These are phyloP conservation scores for Lycophotia porphyrea DNA, from an alignment of 2,888 invertebrate genomes.

Conservation along the genomic window DNA sequence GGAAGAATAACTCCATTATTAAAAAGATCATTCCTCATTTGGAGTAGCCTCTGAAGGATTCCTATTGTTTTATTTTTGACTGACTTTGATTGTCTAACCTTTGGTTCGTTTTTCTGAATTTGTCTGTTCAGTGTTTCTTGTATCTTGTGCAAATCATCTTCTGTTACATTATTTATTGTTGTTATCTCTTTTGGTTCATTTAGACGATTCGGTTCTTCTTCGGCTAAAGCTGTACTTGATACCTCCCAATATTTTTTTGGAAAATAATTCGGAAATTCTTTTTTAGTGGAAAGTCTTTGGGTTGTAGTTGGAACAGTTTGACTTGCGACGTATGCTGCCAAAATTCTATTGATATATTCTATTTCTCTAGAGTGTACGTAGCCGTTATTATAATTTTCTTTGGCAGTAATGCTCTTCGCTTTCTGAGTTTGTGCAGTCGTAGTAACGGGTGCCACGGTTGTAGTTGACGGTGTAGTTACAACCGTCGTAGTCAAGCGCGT, in stretches of 20 bases:
- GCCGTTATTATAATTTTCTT: constrained; percentile 21
- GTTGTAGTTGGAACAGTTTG: constrained; percentile 54
- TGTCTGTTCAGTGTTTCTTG: constrained; percentile 19
- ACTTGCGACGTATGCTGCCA: constrained; percentile 67
- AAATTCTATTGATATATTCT: constrained; percentile 67
- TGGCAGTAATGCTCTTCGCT: constrained; percentile 1
- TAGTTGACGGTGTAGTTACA: constrained; percentile 9
- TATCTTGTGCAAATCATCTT: background rate
- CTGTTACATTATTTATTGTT: constrained; percentile 7
- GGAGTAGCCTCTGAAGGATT: constrained; percentile 30
- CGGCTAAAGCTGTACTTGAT: constrained; percentile 29
- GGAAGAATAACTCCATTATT: constrained; percentile 24
- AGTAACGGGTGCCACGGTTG: constrained; percentile 1
- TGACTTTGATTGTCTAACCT: background rate
- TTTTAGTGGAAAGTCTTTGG: constrained; percentile 39
- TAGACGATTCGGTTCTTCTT: background rate
- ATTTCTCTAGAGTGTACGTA: constrained; percentile 62
- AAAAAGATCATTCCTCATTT: constrained; percentile 27
- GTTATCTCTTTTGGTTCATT: constrained; percentile 19
- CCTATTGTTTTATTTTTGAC: constrained; percentile 1
- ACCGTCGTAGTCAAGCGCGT: constrained; percentile 25
- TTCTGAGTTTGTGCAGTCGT: constrained; percentile 2
- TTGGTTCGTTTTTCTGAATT: background rate
- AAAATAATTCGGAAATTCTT: constrained; percentile 40
- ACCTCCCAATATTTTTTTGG: constrained; percentile 60